Conservation (phyloP, 2,888 invertebrate genomes). For the Hydraecia micacea region DNA sequence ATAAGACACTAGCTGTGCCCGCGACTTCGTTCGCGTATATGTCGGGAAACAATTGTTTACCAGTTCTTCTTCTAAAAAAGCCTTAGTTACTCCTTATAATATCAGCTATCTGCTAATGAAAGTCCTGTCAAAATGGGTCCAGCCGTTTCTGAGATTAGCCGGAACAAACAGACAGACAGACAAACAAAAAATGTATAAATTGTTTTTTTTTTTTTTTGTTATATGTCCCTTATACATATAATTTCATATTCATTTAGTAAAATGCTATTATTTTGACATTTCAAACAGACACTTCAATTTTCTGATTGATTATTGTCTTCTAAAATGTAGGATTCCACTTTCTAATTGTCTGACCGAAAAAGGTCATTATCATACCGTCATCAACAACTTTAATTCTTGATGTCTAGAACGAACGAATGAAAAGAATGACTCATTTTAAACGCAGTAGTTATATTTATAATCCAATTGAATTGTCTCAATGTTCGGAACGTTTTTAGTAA, state of each 20-base stretch:
- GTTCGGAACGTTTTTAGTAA: constrained; percentile 54
- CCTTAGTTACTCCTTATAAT: not conserved
- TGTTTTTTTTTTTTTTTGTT: not conserved
- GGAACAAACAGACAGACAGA: not conserved
- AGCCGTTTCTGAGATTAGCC: not conserved
- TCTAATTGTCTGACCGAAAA: constrained; percentile 35
- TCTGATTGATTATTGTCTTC: not conserved
- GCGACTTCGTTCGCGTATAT: not conserved
- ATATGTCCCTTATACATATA: not conserved
- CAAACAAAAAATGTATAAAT: not conserved
- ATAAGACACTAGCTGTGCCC: not conserved
- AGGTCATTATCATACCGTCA: constrained; percentile 38
- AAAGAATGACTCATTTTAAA: constrained; percentile 45
- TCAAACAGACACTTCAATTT: not conserved
- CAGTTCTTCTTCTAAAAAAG: not conserved
- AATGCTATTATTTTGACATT: not conserved
- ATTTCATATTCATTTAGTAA: not conserved
- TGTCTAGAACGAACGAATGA: constrained; percentile 42
- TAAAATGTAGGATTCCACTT: constrained; percentile 35
- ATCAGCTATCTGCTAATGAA: not conserved
- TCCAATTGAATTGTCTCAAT: constrained; percentile 57
- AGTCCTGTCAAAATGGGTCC: not conserved
- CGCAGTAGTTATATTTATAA: constrained; percentile 41
- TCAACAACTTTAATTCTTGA: constrained; percentile 24
- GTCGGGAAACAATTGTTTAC: not conserved